These are phyloP conservation scores for Platysteira castanea DNA, from an alignment of 2,113 vertebrate species.

Conservation along the genomic window DNA sequence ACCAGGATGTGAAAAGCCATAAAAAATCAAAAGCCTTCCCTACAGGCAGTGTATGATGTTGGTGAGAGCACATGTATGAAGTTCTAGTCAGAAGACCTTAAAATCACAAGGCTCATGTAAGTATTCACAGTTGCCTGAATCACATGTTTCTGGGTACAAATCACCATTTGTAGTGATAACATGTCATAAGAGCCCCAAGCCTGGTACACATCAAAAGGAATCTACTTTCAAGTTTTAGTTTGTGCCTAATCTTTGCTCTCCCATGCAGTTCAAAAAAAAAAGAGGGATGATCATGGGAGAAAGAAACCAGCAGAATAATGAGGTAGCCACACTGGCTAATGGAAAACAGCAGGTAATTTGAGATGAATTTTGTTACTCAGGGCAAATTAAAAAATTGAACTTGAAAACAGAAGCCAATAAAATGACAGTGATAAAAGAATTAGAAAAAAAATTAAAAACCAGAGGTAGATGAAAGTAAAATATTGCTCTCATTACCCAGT, in stretches of 20 bases:
- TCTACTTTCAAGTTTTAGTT: neutral
- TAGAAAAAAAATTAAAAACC: neutral
- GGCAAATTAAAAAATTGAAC: neutral
- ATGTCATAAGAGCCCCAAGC: neutral
- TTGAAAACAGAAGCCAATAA: neutral
- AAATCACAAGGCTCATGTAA: neutral
- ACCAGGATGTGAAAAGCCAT: neutral
- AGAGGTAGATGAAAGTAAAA: neutral
- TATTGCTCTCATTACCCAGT: neutral
- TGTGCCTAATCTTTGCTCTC: neutral
- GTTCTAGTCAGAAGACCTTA: neutral
- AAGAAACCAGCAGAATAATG: neutral
- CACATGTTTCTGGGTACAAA: neutral
- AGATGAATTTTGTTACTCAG: neutral
- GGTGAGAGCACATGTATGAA: neutral
- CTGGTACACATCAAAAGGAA: neutral
- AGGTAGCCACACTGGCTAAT: neutral
- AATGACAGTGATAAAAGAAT: neutral
- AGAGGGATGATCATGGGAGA: neutral
- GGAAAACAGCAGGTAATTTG: neutral
- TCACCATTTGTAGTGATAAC: neutral
- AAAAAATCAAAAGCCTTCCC: neutral
- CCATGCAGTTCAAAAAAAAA: neutral
- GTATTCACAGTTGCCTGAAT: neutral
- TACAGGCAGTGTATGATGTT: neutral